Base-by-base conservation (phyloP, 2,797 vertebrate genomes). In the Gymnothorax javanicus region DNA sequence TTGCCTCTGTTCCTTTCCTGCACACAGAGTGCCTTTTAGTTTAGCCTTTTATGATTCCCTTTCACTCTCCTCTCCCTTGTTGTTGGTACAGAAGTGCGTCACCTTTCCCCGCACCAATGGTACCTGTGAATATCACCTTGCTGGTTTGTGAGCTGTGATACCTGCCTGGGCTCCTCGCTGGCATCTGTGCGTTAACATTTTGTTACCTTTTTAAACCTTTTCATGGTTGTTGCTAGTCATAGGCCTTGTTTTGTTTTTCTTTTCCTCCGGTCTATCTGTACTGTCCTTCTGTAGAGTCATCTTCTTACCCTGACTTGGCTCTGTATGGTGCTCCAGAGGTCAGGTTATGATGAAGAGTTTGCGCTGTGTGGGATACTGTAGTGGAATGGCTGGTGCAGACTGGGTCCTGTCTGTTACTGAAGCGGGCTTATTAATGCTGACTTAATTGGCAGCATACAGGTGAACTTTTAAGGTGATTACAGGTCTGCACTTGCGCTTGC, bases 371-470 rank as follows among this genome's bases (percentile, higher is more conserved):
- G 33, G 33, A 43, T 43, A 43, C 33, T 43, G 33, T 43, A 43
- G 33, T 43, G 33, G 33, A 43, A 43, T 43, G 33, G 33, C 33
- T 43, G 13, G 12, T 13, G 17, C 17, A 23, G 17, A 23, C 62
- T 64, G 20, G 62, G 62, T 6, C 57, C 57, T 59, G 57, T 59
- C 57, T 59, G 57, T 7, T 8, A 59, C 57, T 59, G 90, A 85
- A 17, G 88, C 89, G 91, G 91, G 92, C 92, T 91, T 87, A 91
- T 86, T 91, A 91, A 93, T 90, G 89, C 84, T 88, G 85, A 86
- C 86, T 82, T 90, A 88, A 89, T 89, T 85, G 88, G 88, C 88
- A 89, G 87, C 91, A 87, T 88, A 84, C 33, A 43, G 33, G 33
- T 43, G 33, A 43, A 43, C 33, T 43, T 43, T 43, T 43, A 43